phyloP scores from a whole-genome alignment of 2,113 vertebrate genomes.

The Andinoacara biseriatus region DNA sequence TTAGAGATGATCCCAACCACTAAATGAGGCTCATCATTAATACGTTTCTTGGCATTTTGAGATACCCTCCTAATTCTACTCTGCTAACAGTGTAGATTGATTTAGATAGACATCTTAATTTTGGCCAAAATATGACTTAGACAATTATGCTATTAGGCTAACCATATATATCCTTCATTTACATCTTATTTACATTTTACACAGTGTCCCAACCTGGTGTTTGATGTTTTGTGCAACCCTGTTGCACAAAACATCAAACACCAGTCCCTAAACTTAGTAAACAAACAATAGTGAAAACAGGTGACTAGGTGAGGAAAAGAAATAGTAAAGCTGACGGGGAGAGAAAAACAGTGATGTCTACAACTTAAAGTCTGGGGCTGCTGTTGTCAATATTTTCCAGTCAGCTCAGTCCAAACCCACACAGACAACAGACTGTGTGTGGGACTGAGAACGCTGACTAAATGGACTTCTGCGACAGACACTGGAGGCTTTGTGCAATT shows the following conservation, averaged over 20 bases:
- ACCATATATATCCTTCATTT: too few species aligned
- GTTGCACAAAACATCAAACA: neutral
- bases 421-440: constrained; percentile 32
- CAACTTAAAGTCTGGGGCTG: constrained; percentile 16
- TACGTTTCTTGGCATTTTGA: too few species aligned
- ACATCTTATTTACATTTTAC: neutral
- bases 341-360: neutral
- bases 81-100: too few species aligned
- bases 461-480: constrained; percentile 17
- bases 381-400: constrained; percentile 43
- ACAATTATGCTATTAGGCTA: too few species aligned
- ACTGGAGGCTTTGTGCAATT: constrained; percentile 40
- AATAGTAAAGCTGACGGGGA: neutral
- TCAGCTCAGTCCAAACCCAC: constrained; percentile 33
- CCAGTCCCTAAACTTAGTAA: neutral
- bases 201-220: neutral
- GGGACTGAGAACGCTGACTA: constrained; percentile 46
- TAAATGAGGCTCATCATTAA: too few species aligned
- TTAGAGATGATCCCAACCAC: too few species aligned
- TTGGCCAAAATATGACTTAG: too few species aligned
- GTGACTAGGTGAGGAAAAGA: neutral
- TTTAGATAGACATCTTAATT: too few species aligned
- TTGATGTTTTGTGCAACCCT: neutral
- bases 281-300: neutral
- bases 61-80: too few species aligned